Evolutionary conservation across 2,888 invertebrate genomes (phyloP), one percentile per base, ranked within the genome.

Genomic region (Chirona hameri): DNA sequence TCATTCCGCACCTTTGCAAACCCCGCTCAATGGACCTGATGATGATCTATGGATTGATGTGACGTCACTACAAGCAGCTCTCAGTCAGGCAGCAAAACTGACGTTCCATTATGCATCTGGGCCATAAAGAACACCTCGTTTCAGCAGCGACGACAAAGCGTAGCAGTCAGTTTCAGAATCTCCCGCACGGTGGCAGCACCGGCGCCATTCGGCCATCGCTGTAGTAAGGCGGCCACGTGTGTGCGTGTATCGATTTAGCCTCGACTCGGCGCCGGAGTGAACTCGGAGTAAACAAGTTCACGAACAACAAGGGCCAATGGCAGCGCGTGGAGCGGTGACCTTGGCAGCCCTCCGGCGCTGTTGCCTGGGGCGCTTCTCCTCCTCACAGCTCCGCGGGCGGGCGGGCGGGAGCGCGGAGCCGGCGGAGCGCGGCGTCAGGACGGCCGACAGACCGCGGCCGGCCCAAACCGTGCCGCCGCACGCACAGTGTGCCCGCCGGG

Each of bases 271-370:
- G 31, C 24, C 24, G 76, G 14, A 39, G 31, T 46, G 72, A 72
- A 72, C 76, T 24, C 76, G 69, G 18, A 46, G 76, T 76, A 76
- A 76, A 76, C 76, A 76, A 76, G 76, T 76, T 76, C 76, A 76
- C 76, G 9, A 76, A 76, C 76, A 76, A 76, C 76, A 46, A 46
- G 76, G 76, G 39, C 76, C 76, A 76, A 76, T 76, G 46, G 46
- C 76, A 76, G 72, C 72, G 31, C 72, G 12, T 18, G 69, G 72
- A 72, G 29, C 72, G 72, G 31, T 5, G 72, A 72, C 31, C 72
- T 72, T 29, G 29, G 31, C 31, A 14, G 72, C 69, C 12, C 14
- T 21, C 21, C 55, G 55, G 60, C 21, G 60, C 60, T 60, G 24
- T 60, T 24, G 60, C 60, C 65, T n/a, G n/a, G n/a, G 65, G n/a